These are phyloP conservation scores for Eupleurogrammus muticus DNA, from an alignment of 2,797 vertebrate genomes.

Conservation along the genomic window DNA sequence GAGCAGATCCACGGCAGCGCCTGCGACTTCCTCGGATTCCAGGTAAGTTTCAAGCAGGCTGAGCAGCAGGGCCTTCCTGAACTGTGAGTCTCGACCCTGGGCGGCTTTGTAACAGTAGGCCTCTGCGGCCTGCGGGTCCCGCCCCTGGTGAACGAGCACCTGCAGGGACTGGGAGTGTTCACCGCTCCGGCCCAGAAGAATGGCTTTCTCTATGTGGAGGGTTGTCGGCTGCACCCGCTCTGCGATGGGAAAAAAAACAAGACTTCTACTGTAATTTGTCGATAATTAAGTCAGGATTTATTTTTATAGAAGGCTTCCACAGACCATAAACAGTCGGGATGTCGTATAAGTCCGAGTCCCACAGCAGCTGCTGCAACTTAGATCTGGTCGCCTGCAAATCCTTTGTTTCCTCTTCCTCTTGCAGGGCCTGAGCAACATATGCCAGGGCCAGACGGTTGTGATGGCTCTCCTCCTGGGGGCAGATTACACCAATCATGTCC, in stretches of 20 bases:
- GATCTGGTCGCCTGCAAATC: constrained; percentile 54
- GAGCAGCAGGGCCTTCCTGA: constrained; percentile 63
- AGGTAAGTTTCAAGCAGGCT: constrained; percentile 76
- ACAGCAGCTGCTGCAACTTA: constrained; percentile 78
- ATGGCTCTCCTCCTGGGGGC: constrained; percentile 73
- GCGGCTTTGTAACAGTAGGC: constrained; percentile 75
- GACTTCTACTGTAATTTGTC: neutral
- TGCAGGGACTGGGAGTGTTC: constrained; percentile 74
- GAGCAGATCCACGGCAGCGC: constrained; percentile 72
- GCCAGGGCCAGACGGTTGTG: constrained; percentile 75
- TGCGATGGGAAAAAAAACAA: constrained; percentile 40
- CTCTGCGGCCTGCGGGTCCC: constrained; percentile 70
- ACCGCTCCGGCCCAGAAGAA: constrained; percentile 71
- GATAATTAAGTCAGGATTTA: neutral
- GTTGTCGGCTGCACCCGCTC: constrained; percentile 68
- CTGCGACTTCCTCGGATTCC: constrained; percentile 34
- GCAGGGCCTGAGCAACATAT: constrained; percentile 67
- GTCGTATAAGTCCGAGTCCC: constrained; percentile 74
- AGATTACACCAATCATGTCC: constrained; percentile 44
- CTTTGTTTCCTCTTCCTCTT: constrained; percentile 38
- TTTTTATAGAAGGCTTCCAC: constrained; percentile 9
- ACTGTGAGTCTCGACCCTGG: constrained; percentile 47
- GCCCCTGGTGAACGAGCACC: constrained; percentile 68
- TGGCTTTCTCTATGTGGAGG: constrained; percentile 74
- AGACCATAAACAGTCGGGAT: constrained; percentile 64